These are phyloP conservation scores for Steinernema hermaphroditum DNA, from an alignment of 2,888 invertebrate species.

Conservation along the genomic window DNA sequence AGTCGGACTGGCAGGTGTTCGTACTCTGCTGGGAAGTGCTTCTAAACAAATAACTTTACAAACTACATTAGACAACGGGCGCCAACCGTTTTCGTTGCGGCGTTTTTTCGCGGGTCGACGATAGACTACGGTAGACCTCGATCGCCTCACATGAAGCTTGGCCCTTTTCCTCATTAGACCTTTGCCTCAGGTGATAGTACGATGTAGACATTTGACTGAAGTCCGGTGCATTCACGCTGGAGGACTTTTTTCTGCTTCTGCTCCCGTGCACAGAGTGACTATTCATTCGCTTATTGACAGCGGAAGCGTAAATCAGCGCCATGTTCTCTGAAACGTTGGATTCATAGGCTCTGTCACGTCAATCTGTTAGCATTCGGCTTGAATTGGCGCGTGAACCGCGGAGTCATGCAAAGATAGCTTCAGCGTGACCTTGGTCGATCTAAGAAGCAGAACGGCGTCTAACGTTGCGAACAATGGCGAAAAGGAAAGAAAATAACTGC, in stretches of 20 bases:
- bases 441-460: too few species aligned
- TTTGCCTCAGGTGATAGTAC: slow-evolving; percentile 6
- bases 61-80: not conserved
- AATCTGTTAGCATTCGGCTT: too few species aligned
- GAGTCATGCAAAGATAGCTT: too few species aligned
- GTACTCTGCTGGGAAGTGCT: slow-evolving; percentile 12
- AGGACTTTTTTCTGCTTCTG: slow-evolving; percentile 2
- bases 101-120: slow-evolving; percentile 6
- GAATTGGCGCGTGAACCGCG: too few species aligned
- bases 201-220: slow-evolving; percentile 4
- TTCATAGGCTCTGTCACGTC: too few species aligned
- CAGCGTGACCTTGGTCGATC: too few species aligned
- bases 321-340: slow-evolving; percentile 4
- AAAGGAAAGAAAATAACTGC: not conserved
- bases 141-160: not conserved
- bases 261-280: slow-evolving; percentile 20
- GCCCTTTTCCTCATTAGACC: slow-evolving; percentile 19
- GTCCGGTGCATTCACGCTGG: slow-evolving; percentile 4
- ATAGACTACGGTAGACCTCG: slow-evolving; percentile 18
- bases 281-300: slow-evolving; percentile 40
- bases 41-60: not conserved
- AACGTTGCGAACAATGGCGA: not conserved
- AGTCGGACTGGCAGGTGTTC: not conserved
- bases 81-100: slow-evolving; percentile 4
- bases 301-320: slow-evolving; percentile 39